A percentile compares a stretch with the other conserved stretches of the same genome.
Conservation (phyloP, 2,113 vertebrate species). For the Oryzias celebensis region DNA sequence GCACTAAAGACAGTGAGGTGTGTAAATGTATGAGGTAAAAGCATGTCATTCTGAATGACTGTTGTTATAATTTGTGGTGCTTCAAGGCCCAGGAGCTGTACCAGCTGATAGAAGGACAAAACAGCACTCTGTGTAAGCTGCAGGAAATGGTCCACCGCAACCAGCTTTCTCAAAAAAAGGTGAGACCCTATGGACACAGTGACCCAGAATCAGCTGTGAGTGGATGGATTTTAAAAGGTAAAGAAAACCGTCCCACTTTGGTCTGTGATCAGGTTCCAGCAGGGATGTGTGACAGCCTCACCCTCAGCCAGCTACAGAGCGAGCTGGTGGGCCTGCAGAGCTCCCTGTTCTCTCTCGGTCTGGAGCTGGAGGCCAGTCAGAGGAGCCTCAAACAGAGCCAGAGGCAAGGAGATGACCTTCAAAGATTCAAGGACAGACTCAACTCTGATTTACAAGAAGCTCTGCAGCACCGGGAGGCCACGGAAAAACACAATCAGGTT, state of each 20-base stretch:
- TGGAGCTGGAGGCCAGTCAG: slow-evolving; percentile 86
- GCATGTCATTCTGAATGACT: not conserved
- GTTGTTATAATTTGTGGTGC: not conserved
- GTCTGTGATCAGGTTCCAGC: slow-evolving; percentile 52
- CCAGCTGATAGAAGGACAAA: slow-evolving; percentile 87
- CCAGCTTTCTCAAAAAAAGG: slow-evolving; percentile 82
- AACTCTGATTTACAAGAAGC: slow-evolving; percentile 78
- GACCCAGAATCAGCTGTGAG: not conserved
- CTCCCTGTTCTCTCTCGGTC: slow-evolving; percentile 84
- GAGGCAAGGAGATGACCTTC: slow-evolving; percentile 81
- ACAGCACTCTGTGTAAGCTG: slow-evolving; percentile 86
- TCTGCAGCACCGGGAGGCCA: slow-evolving; percentile 85
- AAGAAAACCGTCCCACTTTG: slow-evolving; percentile 6
- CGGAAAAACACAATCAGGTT: slow-evolving; percentile 91
- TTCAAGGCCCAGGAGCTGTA: slow-evolving; percentile 86
- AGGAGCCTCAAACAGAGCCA: slow-evolving; percentile 81
- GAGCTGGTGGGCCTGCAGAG: slow-evolving; percentile 85
- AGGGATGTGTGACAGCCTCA: slow-evolving; percentile 45
- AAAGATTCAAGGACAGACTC: slow-evolving; percentile 73
- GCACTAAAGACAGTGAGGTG: slow-evolving; percentile 89
- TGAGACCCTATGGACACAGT: slow-evolving; percentile 44
- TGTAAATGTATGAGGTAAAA: not conserved
- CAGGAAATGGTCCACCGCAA: slow-evolving; percentile 84
- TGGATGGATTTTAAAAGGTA: not conserved
- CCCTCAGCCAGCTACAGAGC: slow-evolving; percentile 75